Evolutionary conservation across 1,140 invertebrate genomes (phyloP).

Genomic region (Sinonovacula constricta): DNA sequence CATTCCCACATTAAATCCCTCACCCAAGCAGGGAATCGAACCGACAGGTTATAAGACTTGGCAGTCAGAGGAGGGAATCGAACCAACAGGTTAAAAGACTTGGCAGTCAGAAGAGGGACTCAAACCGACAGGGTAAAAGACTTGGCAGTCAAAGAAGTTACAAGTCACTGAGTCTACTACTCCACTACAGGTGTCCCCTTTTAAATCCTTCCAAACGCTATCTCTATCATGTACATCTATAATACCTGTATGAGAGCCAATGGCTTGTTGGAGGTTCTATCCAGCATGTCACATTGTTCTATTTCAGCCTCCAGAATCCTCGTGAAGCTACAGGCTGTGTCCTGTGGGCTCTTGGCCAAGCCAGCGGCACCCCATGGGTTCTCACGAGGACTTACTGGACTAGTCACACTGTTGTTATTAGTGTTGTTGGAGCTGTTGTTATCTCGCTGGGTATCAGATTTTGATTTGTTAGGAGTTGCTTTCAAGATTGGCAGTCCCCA

Average conservation of each 20-base stretch:
- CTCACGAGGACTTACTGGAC: conserved; percentile 47
- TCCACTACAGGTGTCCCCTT: too few species aligned
- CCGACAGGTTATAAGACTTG: too few species aligned
- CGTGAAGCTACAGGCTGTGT: conserved; percentile 60
- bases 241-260: conserved; percentile 83
- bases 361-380: conserved; percentile 57
- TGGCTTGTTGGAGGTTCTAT: conserved; percentile 75
- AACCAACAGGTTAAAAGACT: background rate
- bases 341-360: conserved; percentile 28
- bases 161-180: background rate
- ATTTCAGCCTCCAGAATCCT: conserved; percentile 73
- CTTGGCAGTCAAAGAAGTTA: background rate
- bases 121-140: background rate
- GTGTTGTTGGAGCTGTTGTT: background rate
- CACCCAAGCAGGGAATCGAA: too few species aligned
- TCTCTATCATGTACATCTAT: background rate
- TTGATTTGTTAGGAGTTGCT: background rate
- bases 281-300: conserved; percentile 62
- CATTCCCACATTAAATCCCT: too few species aligned
- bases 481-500: conserved; percentile 61
- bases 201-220: too few species aligned
- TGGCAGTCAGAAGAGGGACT: background rate
- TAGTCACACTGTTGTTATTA: conserved; percentile 7
- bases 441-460: background rate
- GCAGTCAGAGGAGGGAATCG: background rate